Percentiles rank a stretch among this genome's conserved stretches.
These are phyloP conservation scores for Drosophila ezoana DNA, from an alignment of 2,888 invertebrate species.

Conservation along the genomic window DNA sequence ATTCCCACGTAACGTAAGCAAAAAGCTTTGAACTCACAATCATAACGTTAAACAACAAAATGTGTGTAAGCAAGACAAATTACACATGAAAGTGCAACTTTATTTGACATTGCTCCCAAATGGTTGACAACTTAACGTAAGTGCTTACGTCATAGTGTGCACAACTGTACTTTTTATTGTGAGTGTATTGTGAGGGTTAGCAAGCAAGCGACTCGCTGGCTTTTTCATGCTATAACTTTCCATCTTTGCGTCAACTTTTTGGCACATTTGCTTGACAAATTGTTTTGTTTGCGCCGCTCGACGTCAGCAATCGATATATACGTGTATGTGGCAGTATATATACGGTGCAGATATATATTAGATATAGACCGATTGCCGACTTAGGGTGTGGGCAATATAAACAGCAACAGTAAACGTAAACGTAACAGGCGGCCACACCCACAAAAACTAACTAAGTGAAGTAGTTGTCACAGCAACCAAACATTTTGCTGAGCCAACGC, in stretches of 20 bases:
- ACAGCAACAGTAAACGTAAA: constrained; percentile 30
- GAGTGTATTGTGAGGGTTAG: constrained; percentile 9
- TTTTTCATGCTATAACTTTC: constrained; percentile 59
- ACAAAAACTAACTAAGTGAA: constrained; percentile 44
- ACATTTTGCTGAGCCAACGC: constrained; percentile 43
- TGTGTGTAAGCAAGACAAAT: constrained; percentile 34
- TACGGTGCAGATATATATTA: constrained; percentile 16
- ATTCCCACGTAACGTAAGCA: constrained; percentile 9
- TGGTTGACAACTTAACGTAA: constrained; percentile 64
- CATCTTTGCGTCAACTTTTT: constrained; percentile 72
- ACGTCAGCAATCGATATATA: constrained; percentile 55
- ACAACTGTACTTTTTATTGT: constrained; percentile 55
- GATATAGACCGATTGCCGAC: constrained; percentile 13
- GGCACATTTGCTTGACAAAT: constrained; percentile 78
- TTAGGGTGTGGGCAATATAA: constrained; percentile 27
- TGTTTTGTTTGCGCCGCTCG: constrained; percentile 69
- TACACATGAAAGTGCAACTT: constrained; percentile 45
- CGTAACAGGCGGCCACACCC: constrained; percentile 45
- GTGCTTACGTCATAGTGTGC: constrained; percentile 66
- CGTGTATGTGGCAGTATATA: constrained; percentile 1
- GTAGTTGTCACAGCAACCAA: constrained; percentile 73
- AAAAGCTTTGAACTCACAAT: neutral
- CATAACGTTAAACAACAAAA: constrained; percentile 3
- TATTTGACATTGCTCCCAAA: constrained; percentile 44
- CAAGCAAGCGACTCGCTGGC: constrained; percentile 23